These are phyloP conservation scores for Capreolus pygargus DNA, from an alignment of 2,113 vertebrate genomes.

Conservation along the genomic window DNA sequence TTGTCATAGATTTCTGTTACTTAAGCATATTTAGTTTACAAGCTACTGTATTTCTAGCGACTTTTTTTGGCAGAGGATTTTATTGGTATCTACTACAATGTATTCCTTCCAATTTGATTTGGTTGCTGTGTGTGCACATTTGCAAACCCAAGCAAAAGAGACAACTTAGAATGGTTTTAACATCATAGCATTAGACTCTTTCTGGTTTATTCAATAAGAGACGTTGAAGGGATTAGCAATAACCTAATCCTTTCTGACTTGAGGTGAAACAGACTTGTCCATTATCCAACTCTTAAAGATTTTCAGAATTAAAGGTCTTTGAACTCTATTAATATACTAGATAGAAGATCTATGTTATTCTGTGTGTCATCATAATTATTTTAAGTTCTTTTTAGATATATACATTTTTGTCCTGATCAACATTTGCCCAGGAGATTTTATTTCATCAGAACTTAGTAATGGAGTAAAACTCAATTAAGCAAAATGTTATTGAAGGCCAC, in stretches of 20 bases:
- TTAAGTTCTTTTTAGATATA: neutral
- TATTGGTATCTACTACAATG: neutral
- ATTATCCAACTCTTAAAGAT: neutral
- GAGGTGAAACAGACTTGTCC: neutral
- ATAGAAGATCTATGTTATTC: neutral
- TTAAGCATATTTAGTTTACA: slow-evolving; percentile 75
- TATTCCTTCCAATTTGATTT: neutral
- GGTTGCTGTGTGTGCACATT: neutral
- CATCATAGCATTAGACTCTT: neutral
- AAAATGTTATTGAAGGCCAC: neutral
- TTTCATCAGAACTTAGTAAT: neutral
- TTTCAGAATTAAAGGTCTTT: neutral
- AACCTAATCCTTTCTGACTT: neutral
- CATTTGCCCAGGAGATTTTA: neutral
- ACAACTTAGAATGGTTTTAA: neutral
- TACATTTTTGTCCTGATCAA: neutral
- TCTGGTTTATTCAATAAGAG: neutral
- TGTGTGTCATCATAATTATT: neutral
- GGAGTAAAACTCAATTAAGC: neutral
- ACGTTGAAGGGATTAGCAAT: neutral
- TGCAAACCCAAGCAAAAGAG: neutral
- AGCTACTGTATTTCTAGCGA: slow-evolving; percentile 75
- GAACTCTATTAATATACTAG: neutral
- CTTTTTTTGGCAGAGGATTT: slow-evolving; percentile 35
- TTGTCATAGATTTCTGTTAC: slow-evolving; percentile 75